Conservation (phyloP, 2,113 vertebrate species). For the Balaenoptera acutorostrata region DNA sequence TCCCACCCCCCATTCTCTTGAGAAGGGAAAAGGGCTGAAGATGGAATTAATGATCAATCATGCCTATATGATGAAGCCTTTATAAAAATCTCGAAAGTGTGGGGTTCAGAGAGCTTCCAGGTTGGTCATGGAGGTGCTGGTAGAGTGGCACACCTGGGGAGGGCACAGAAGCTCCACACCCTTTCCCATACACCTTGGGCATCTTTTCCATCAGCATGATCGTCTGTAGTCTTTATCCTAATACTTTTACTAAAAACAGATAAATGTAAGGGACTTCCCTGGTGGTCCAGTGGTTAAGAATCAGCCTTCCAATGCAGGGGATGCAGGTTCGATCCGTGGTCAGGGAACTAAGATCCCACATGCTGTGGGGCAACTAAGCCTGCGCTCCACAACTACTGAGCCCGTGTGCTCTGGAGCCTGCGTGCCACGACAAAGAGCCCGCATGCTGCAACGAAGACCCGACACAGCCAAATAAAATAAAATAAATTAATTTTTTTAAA, state of each 20-base stretch:
- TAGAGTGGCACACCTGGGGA: too few relatives aligned
- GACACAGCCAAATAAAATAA: too few relatives aligned
- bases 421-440: too few relatives aligned
- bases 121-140: neutral
- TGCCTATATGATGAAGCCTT: neutral
- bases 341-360: too few relatives aligned
- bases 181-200: neutral
- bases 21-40: neutral
- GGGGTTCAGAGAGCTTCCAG: neutral
- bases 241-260: neutral
- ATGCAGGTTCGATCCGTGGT: too few relatives aligned
- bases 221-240: neutral
- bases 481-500: neutral
- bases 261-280: neutral
- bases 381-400: too few relatives aligned
- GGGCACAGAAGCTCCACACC: too few relatives aligned
- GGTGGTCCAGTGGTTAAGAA: too few relatives aligned
- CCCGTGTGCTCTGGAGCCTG: too few relatives aligned
- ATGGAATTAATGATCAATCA: neutral
- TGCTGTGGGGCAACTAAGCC: too few relatives aligned
- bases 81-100: neutral
- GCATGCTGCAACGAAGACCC: too few relatives aligned
- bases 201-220: neutral
- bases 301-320: too few relatives aligned
- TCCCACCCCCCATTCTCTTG: neutral